Evolutionary conservation across 2,797 vertebrate genomes (phyloP).

Genomic region (Artibeus jamaicensis): DNA sequence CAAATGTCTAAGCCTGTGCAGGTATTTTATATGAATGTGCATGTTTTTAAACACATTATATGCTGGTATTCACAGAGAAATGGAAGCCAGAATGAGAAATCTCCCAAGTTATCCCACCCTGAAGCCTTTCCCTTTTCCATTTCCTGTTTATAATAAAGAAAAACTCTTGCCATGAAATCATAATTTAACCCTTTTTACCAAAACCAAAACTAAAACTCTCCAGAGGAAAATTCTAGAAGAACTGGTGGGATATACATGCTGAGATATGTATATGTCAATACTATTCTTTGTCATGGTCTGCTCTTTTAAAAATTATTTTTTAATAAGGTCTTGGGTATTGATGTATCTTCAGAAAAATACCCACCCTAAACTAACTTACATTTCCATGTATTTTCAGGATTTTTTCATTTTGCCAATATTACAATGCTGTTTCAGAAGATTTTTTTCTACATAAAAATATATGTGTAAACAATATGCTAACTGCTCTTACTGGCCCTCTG

Average conservation of each 20-base stretch:
- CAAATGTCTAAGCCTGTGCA: constrained; percentile 47
- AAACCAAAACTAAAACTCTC: constrained; percentile 49
- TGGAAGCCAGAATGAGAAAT: constrained; percentile 62
- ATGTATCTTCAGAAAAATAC: constrained; percentile 73
- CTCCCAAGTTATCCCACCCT: constrained; percentile 57
- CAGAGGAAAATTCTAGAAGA: constrained; percentile 51
- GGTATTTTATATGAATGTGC: constrained; percentile 56
- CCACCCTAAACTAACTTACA: constrained; percentile 64
- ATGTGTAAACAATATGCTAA: constrained; percentile 71
- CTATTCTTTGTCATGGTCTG: constrained; percentile 58
- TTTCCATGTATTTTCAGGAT: constrained; percentile 70
- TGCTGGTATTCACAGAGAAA: constrained; percentile 65
- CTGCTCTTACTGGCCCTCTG: constrained; percentile 59
- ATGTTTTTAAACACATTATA: constrained; percentile 64
- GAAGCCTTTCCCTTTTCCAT: constrained; percentile 40
- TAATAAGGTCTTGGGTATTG: constrained; percentile 53
- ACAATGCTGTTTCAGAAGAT: constrained; percentile 68
- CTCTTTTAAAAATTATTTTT: constrained; percentile 67
- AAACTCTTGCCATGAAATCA: constrained; percentile 65
- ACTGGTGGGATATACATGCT: constrained; percentile 58
- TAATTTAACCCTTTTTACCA: constrained; percentile 52
- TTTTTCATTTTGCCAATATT: constrained; percentile 76
- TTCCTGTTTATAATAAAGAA: constrained; percentile 66
- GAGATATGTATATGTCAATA: constrained; percentile 68
- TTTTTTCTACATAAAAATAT: constrained; percentile 77